A percentile compares a stretch with the other conserved stretches of the same genome.
These are phyloP conservation scores for Tiliqua scincoides DNA, from an alignment of 2,113 vertebrate genomes.

Conservation along the genomic window DNA sequence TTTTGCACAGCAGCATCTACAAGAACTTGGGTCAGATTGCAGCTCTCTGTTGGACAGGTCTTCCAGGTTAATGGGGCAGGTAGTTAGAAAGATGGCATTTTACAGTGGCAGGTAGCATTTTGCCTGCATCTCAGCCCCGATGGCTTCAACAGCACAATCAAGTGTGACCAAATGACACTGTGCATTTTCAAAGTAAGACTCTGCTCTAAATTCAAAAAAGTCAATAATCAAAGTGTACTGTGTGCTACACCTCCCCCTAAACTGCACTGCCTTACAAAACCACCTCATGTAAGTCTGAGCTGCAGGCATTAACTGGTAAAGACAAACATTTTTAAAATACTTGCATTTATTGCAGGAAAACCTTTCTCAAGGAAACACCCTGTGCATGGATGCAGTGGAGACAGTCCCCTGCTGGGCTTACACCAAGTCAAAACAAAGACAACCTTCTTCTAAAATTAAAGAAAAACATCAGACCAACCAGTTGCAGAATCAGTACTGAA, in stretches of 20 bases:
- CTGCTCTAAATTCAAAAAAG: constrained; percentile 15
- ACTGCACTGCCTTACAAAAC: constrained; percentile 21
- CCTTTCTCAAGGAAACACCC: constrained; percentile 37
- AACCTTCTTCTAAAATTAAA: constrained; percentile 23
- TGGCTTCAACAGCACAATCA: constrained; percentile 30
- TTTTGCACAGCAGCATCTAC: constrained; percentile 9
- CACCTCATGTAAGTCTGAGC: background rate
- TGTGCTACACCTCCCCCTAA: constrained; percentile 26
- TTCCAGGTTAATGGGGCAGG: constrained; percentile 35
- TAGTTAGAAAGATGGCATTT: constrained; percentile 33
- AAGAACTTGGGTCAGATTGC: constrained; percentile 38
- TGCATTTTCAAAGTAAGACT: constrained; percentile 40
- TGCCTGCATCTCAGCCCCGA: constrained; percentile 20
- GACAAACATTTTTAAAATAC: constrained; percentile 5
- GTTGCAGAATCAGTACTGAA: background rate
- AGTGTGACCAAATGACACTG: constrained; percentile 17
- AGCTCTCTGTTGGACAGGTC: constrained; percentile 27
- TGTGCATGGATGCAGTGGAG: constrained; percentile 2
- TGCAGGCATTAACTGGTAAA: constrained; percentile 47
- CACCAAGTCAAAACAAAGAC: constrained; percentile 37
- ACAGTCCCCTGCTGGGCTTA: constrained; percentile 29
- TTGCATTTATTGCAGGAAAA: constrained; percentile 42
- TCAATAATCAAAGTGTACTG: constrained; percentile 40
- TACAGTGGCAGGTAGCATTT: constrained; percentile 26
- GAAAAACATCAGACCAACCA: constrained; percentile 3